Evolutionary conservation across 2,113 vertebrate genomes (phyloP).

Genomic region (Microtus pennsylvanicus): DNA sequence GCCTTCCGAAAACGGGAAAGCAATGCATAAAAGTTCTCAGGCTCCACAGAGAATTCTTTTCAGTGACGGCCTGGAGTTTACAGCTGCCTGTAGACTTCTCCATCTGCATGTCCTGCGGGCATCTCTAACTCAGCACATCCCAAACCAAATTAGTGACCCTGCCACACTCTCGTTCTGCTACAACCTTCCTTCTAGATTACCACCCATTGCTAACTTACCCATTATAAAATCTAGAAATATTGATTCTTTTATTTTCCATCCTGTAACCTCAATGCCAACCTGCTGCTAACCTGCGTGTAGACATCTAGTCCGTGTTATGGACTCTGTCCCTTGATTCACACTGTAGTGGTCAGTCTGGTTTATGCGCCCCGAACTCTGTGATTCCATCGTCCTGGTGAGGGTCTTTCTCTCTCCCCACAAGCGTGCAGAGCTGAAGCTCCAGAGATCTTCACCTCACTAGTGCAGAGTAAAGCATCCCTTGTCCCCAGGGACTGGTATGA

Average conservation of each 20-base stretch:
- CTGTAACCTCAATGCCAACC: neutral
- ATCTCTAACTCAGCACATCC: conserved; percentile 31
- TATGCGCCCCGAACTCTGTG: no score
- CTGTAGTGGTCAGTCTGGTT: no score
- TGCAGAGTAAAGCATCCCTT: fast-evolving
- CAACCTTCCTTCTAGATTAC: neutral
- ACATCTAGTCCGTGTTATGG: neutral
- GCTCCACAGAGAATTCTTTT: conserved; percentile 49
- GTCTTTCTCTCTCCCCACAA: no score
- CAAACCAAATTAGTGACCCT: conserved; percentile 65
- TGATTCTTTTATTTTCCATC: conserved; percentile 26
- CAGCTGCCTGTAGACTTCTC: conserved; percentile 69
- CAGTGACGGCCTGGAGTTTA: conserved; percentile 53
- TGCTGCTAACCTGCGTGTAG: neutral
- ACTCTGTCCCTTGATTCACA: neutral
- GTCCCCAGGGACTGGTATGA: fast-evolving
- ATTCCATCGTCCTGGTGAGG: no score
- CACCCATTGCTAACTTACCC: neutral
- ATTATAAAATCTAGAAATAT: conserved; percentile 5
- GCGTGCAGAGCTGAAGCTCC: neutral
- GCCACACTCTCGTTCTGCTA: neutral
- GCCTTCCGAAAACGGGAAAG: conserved; percentile 64
- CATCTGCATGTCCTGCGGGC: conserved; percentile 69
- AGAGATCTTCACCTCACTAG: fast-evolving
- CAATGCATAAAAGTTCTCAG: conserved; percentile 64